These are phyloP conservation scores for Gymnocypris eckloni DNA, from an alignment of 2,797 vertebrate genomes.

Conservation along the genomic window DNA sequence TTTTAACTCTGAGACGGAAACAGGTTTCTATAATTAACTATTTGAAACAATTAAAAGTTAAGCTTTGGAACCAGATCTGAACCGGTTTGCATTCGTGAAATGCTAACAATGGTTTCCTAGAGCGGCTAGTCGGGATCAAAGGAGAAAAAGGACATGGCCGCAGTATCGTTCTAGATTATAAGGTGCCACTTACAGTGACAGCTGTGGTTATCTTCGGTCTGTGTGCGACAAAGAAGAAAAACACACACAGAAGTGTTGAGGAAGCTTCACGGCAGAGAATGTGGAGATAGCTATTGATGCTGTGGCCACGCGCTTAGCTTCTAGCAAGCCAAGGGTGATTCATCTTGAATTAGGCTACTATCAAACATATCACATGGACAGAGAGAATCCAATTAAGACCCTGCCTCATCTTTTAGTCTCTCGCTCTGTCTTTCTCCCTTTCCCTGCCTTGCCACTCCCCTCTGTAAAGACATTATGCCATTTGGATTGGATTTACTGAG, in stretches of 20 bases:
- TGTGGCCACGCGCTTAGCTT: constrained; percentile 66
- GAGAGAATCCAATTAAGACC: constrained; percentile 77
- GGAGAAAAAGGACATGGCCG: constrained; percentile 50
- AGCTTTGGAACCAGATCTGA: not conserved
- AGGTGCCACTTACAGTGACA: constrained; percentile 78
- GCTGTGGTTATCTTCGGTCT: constrained; percentile 77
- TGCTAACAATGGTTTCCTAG: not conserved
- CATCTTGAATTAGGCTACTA: constrained; percentile 80
- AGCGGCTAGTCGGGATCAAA: constrained; percentile 37
- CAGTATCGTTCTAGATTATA: constrained; percentile 80
- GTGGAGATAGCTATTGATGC: constrained; percentile 75
- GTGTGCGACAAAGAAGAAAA: constrained; percentile 73
- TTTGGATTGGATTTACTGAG: constrained; percentile 79
- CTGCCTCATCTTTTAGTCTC: constrained; percentile 67
- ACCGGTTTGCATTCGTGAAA: not conserved
- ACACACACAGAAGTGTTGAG: constrained; percentile 72
- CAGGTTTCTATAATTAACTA: not conserved
- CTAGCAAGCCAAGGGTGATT: constrained; percentile 74
- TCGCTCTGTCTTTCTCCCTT: constrained; percentile 53
- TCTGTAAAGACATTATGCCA: constrained; percentile 80
- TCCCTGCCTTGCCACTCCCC: constrained; percentile 47
- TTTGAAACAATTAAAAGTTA: not conserved
- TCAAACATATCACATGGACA: constrained; percentile 76
- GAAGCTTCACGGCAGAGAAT: constrained; percentile 71
- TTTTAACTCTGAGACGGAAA: no score